Evolutionary conservation across 2,888 invertebrate genomes (phyloP).

Genomic region (Metallyticus violacea): DNA sequence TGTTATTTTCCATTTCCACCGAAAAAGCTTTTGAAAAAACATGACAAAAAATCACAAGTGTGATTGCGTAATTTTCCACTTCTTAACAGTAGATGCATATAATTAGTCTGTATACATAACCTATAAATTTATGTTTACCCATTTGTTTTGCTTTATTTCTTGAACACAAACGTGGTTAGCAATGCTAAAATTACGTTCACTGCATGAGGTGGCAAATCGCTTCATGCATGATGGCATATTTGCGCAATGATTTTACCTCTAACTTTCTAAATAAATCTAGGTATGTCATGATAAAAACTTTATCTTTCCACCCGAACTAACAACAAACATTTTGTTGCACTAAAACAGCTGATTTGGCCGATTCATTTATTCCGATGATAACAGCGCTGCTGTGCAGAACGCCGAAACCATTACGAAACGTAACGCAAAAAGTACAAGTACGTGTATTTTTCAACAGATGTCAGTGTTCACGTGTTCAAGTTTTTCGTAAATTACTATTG

Average conservation of each 20-base stretch:
- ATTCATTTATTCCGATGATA: not conserved
- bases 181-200: not conserved
- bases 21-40: conserved; percentile 7
- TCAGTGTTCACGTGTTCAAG: too few relatives aligned
- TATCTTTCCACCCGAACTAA: not conserved
- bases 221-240: not conserved
- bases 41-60: conserved; percentile 12
- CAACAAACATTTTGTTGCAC: not conserved
- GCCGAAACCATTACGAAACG: too few relatives aligned
- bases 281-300: not conserved
- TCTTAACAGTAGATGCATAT: not conserved
- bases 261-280: not conserved
- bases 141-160: not conserved
- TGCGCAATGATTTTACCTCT: not conserved
- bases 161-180: not conserved
- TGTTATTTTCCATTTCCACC: conserved; percentile 44
- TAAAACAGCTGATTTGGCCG: not conserved
- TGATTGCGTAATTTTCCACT: not conserved
- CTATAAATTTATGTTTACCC: not conserved
- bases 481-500: too few relatives aligned
- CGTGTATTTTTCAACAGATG: not conserved
- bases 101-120: not conserved
- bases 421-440: not conserved
- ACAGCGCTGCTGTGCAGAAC: not conserved
- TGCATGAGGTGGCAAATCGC: not conserved